These are phyloP conservation scores for Sarcophaga caerulescens DNA, from an alignment of 2,888 invertebrate species.

Conservation along the genomic window DNA sequence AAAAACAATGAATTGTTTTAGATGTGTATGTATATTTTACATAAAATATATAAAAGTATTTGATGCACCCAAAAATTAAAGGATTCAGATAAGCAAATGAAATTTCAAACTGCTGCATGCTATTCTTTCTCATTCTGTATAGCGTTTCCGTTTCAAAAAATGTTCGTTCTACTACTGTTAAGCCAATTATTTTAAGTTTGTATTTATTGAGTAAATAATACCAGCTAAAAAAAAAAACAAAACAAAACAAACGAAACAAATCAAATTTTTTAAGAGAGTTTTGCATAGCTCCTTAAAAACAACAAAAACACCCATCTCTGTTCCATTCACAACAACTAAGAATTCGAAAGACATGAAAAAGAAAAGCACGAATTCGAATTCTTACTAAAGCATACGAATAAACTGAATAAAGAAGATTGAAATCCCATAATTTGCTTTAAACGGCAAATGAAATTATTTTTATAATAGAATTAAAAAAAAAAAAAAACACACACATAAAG, in stretches of 20 bases:
- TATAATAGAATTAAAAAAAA: constrained; percentile 45
- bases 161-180: constrained; percentile 10
- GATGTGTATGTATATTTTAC: too few species aligned
- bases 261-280: constrained; percentile 30
- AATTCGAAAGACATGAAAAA: constrained; percentile 38
- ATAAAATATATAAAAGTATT: too few species aligned
- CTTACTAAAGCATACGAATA: constrained; percentile 19
- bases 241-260: constrained; percentile 22
- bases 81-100: too few species aligned
- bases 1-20: too few species aligned
- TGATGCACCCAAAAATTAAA: too few species aligned
- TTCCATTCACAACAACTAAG: constrained; percentile 39
- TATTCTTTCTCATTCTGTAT: constrained; percentile 57
- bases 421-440: constrained; percentile 52
- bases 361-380: constrained; percentile 25
- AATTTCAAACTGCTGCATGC: constrained; percentile 11
- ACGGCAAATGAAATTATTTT: constrained; percentile 54
- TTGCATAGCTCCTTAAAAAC: constrained; percentile 23
- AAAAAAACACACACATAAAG: constrained; percentile 40
- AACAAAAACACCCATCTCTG: constrained; percentile 26
- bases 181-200: constrained; percentile 63
- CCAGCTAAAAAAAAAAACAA: constrained; percentile 38
- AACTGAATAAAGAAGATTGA: neutral
- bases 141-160: constrained; percentile 34
- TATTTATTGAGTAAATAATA: constrained; percentile 52